Conservation (phyloP, 2,888 invertebrate genomes). For the Rhagonycha lutea region DNA sequence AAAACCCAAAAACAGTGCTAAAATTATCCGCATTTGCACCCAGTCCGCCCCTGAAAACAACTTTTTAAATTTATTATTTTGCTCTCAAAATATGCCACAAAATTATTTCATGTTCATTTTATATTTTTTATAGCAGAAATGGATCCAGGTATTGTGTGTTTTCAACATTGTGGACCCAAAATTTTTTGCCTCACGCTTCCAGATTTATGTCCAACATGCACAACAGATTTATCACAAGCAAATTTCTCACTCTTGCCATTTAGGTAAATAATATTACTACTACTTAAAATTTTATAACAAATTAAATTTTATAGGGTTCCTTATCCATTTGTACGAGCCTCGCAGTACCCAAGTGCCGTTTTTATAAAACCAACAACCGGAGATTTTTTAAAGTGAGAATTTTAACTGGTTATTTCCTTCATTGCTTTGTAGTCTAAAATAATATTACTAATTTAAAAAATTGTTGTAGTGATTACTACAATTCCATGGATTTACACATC, state of each 20-base stretch:
- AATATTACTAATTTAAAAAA: constrained; percentile 9
- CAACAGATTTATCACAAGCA: constrained; percentile 61
- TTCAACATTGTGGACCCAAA: constrained; percentile 84
- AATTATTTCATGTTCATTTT: neutral
- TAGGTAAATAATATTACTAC: constrained; percentile 60
- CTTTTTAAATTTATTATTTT: no score
- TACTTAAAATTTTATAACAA: neutral
- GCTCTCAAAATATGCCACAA: neutral
- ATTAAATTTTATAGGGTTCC: constrained; percentile 66
- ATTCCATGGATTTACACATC: constrained; percentile 86
- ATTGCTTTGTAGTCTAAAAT: no score
- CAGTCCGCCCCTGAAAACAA: no score
- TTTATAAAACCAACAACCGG: constrained; percentile 87
- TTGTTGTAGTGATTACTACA: constrained; percentile 75
- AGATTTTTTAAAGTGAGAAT: constrained; percentile 81
- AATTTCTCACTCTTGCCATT: constrained; percentile 73
- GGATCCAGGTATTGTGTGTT: constrained; percentile 86
- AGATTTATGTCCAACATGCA: constrained; percentile 78
- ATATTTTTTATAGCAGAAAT: constrained; percentile 44
- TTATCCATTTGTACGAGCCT: constrained; percentile 84
- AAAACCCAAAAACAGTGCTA: no score
- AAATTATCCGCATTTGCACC: no score
- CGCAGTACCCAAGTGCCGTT: constrained; percentile 78
- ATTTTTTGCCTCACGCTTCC: constrained; percentile 84
- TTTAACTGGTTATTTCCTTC: no score